Percentiles rank a stretch among this genome's conserved stretches.
phyloP scores from a whole-genome alignment of 1,140 invertebrate genomes.

The Asobara japonica region DNA sequence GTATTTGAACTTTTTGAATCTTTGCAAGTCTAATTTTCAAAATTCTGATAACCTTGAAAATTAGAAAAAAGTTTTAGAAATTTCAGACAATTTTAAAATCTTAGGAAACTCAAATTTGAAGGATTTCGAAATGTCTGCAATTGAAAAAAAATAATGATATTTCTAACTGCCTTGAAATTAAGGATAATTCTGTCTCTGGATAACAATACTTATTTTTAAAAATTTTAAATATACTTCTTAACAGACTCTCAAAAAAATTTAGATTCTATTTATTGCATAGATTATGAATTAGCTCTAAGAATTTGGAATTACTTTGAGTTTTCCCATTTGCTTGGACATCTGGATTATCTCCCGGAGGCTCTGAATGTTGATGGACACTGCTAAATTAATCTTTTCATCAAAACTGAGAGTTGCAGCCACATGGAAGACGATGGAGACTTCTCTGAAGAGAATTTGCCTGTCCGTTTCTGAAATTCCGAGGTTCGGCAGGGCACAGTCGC shows the following conservation, averaged over 20 bases:
- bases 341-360: constrained; percentile 72
- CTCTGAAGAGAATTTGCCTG: constrained; percentile 60
- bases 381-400: constrained; percentile 74
- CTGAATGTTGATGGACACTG: constrained; percentile 75
- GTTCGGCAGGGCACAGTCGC: constrained; percentile 66
- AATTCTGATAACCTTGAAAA: too few relatives aligned
- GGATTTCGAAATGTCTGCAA: too few relatives aligned
- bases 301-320: constrained; percentile 70
- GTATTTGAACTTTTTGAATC: too few relatives aligned
- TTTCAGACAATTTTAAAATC: too few relatives aligned
- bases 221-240: too few relatives aligned
- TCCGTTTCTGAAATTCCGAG: constrained; percentile 67
- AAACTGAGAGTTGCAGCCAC: constrained; percentile 77
- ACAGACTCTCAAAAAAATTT: neutral
- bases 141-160: too few relatives aligned
- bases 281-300: constrained; percentile 33
- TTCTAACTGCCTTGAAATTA: too few relatives aligned
- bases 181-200: too few relatives aligned
- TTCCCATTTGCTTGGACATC: constrained; percentile 74
- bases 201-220: too few relatives aligned
- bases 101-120: too few relatives aligned
- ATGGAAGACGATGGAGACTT: constrained; percentile 78
- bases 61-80: too few relatives aligned
- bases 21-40: too few relatives aligned
- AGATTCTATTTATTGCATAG: constrained; percentile 27